Conservation (phyloP, 2,113 vertebrate genomes). For the Anguilla rostrata region DNA sequence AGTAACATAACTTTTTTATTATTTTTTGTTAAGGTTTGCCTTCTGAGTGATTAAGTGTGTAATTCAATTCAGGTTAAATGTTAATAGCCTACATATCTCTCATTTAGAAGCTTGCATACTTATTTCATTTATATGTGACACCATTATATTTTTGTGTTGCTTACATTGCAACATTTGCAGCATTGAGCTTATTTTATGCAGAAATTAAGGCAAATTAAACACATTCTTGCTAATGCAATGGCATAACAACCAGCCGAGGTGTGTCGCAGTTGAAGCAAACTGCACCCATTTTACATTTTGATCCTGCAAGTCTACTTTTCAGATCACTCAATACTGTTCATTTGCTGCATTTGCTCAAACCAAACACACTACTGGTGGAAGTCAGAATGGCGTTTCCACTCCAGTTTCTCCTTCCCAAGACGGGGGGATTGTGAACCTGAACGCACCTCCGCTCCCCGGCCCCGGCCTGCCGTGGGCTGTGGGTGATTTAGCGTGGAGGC, state of each 20-base stretch:
- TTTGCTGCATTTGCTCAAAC: neutral
- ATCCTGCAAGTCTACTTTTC: neutral
- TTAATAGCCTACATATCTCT: neutral
- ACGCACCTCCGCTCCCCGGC: constrained; percentile 21
- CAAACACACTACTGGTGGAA: neutral
- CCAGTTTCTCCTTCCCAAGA: neutral
- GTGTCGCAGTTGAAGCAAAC: neutral
- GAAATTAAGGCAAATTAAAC: neutral
- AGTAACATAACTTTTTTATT: neutral
- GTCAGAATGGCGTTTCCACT: neutral
- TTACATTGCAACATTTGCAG: neutral
- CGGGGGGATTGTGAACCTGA: constrained; percentile 30
- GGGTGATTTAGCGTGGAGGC: constrained; percentile 25
- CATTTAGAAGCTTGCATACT: neutral
- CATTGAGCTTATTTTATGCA: neutral
- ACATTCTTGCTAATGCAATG: neutral
- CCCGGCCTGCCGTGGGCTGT: constrained; percentile 17
- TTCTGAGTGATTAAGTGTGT: neutral
- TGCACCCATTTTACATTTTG: neutral
- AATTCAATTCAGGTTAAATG: neutral
- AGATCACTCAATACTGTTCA: neutral
- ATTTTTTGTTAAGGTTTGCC: too few species aligned
- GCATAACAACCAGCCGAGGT: neutral
- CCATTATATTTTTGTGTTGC: neutral
- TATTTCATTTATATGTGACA: neutral